A percentile compares a stretch with the other conserved stretches of the same genome.
Evolutionary conservation across 2,113 vertebrate species (phyloP).

Genomic region (Egretta garzetta): DNA sequence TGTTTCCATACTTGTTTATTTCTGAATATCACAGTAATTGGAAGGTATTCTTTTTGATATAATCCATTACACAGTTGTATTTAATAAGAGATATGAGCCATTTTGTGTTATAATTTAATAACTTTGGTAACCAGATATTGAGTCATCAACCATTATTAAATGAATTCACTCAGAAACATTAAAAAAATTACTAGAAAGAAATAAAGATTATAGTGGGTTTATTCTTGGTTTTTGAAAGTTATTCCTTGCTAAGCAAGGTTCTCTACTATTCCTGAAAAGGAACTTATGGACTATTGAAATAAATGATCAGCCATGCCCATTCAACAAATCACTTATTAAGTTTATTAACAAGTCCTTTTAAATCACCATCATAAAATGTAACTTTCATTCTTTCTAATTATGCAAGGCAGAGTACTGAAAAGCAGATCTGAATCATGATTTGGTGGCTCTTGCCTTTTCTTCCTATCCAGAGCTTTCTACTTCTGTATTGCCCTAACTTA

Average conservation of each 20-base stretch:
- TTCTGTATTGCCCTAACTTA: background rate
- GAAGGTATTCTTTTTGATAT: background rate
- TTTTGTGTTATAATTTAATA: background rate
- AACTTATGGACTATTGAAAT: background rate
- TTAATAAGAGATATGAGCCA: background rate
- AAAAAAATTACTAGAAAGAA: background rate
- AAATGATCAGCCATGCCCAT: background rate
- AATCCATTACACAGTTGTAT: background rate
- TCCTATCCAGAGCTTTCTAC: background rate
- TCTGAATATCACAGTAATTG: conserved; percentile 17
- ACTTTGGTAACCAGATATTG: background rate
- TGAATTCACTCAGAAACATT: background rate
- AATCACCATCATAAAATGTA: background rate
- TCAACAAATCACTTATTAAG: background rate
- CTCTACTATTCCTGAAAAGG: fast-evolving
- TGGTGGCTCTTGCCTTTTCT: background rate
- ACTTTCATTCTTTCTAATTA: background rate
- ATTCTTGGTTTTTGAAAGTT: background rate
- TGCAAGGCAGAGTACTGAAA: background rate
- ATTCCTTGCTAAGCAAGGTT: background rate
- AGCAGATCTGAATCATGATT: background rate
- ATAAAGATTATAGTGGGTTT: background rate
- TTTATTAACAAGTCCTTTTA: background rate
- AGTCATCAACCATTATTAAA: background rate
- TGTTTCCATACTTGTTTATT: conserved; percentile 47